Base-by-base conservation (phyloP, 2,888 invertebrate genomes). In the Melanargia galathea region DNA sequence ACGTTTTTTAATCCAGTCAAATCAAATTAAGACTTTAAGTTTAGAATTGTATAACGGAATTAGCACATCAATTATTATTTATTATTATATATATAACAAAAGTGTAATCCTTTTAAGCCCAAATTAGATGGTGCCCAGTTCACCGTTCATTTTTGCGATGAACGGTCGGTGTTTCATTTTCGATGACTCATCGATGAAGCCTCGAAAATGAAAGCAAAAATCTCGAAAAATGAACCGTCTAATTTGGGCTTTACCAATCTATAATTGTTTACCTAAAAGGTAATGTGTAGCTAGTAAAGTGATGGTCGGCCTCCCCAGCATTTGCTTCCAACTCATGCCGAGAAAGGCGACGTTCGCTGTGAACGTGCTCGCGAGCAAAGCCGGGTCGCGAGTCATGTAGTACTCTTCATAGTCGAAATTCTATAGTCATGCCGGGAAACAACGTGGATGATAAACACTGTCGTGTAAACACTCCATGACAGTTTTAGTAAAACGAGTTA, bases 381-480 rank as follows among this genome's bases (percentile, higher is more conserved):
- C 97, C 86, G 97, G 96, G 93, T 99, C 99, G 83, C 97, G 97
- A 78, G 97, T 97, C 89, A 97, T 96, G 95, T 99, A 99, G 94
- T 98, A 98, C 86, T 98, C 96, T 87, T 97, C 96, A 87, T 94
- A 94, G 93, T 96, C 96, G 93, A 96, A 95, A 90, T 96, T 96
- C 97, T 97, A n/a, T n/a, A 94, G 84, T 58, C 85, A 87, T 86
- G 86, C 86, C 80, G 81, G 70, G 63, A 66, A 84, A 66, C 70
- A 67, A 63, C 58, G 51, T 48, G 48, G 40, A 46, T 38, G 13
- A 38, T 22, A 43, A 11, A 52, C 16, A 26, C 30, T 18, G 26
- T 26, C 40, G 13, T 43, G 22, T 56, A 43, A 56, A n/a, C n/a
- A n/a, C n/a, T n/a, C n/a, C 33, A 52, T 35, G 35, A 33, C 52